Conservation (phyloP, 2,888 invertebrate species). For the Campopleginae sp. region DNA sequence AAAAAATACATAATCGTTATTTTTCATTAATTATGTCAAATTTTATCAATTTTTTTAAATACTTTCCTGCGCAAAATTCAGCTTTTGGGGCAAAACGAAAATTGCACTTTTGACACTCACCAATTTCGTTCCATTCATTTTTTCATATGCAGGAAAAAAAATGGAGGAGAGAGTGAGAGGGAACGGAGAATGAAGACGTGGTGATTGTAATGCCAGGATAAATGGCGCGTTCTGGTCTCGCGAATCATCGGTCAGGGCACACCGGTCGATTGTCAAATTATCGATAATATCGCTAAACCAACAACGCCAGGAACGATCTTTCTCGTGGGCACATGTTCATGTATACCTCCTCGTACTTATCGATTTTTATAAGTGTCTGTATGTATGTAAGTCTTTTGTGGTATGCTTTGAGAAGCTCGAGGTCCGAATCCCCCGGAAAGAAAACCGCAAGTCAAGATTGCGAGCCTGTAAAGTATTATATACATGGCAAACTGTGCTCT, state of each 20-base stretch:
- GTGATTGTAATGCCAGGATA: slow-evolving; percentile 75
- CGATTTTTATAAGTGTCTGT: slow-evolving; percentile 26
- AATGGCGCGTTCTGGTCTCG: slow-evolving; percentile 72
- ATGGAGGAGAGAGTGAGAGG: slow-evolving; percentile 15
- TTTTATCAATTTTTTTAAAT: not conserved
- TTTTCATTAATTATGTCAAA: not conserved
- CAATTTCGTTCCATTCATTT: not conserved
- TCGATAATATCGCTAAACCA: slow-evolving; percentile 83
- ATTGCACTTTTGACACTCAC: not conserved
- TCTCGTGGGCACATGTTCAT: slow-evolving; percentile 52
- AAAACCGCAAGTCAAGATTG: slow-evolving; percentile 68
- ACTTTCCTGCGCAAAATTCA: not conserved
- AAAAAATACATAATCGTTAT: slow-evolving; percentile 2
- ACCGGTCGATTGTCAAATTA: slow-evolving; percentile 82
- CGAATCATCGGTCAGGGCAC: slow-evolving; percentile 65
- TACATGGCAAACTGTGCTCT: slow-evolving; percentile 23
- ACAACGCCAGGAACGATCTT: slow-evolving; percentile 76
- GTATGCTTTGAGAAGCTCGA: slow-evolving; percentile 18
- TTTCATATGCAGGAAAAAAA: not conserved
- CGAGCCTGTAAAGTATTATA: slow-evolving; percentile 21
- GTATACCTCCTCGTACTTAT: slow-evolving; percentile 27
- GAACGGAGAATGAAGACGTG: slow-evolving; percentile 49
- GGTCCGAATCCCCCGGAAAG: slow-evolving; percentile 60
- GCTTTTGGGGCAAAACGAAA: not conserved
- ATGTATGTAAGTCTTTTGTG: slow-evolving; percentile 17